A percentile compares a stretch with the other conserved stretches of the same genome.
Evolutionary conservation across 2,797 vertebrate species (phyloP).

Genomic region (Phataginus tetradactyla): DNA sequence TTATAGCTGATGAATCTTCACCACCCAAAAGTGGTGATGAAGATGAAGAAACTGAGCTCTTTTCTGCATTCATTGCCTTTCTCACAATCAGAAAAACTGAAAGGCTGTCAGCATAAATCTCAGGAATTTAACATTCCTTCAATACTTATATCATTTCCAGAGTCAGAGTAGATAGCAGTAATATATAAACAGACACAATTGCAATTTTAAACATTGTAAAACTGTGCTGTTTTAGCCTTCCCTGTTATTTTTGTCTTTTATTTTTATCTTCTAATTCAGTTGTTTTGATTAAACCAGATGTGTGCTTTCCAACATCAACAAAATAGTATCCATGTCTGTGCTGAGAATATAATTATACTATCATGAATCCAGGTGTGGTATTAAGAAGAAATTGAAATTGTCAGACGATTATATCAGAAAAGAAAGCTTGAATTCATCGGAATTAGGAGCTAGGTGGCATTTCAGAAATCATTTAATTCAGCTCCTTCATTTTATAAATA

Average conservation of each 20-base stretch:
- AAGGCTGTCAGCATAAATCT: not conserved
- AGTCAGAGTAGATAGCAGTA: not conserved
- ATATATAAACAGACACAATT: not conserved
- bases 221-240: not conserved
- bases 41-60: not conserved
- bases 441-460: not conserved
- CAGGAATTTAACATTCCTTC: not conserved
- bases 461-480: not conserved
- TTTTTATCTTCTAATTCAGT: not conserved
- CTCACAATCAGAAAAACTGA: not conserved
- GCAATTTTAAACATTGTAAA: not conserved
- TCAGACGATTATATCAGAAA: not conserved
- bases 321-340: not conserved
- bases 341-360: not conserved
- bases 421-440: not conserved
- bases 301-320: not conserved
- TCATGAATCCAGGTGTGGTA: not conserved
- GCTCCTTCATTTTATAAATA: not conserved
- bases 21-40: not conserved
- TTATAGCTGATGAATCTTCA: not conserved
- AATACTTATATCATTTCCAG: not conserved
- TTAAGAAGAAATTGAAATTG: not conserved
- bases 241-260: not conserved
- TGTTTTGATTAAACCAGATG: not conserved
- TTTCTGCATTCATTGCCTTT: not conserved